phyloP scores from a whole-genome alignment of 2,797 vertebrate species.

The Crenichthys baileyi region DNA sequence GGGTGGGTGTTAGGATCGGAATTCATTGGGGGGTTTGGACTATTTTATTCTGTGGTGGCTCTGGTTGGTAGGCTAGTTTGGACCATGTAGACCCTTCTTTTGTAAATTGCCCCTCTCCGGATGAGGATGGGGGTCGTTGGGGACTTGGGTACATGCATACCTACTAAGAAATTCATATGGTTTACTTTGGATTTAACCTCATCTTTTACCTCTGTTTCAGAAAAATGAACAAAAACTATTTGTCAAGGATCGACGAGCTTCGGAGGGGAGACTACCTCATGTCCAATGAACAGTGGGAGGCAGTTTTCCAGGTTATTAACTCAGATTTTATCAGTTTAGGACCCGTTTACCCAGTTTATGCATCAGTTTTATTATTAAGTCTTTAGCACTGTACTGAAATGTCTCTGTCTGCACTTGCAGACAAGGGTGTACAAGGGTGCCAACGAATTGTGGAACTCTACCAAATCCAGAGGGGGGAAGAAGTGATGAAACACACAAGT shows the following conservation, averaged over 20 bases:
- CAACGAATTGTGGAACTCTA: constrained; percentile 17
- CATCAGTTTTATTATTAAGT: too few species aligned
- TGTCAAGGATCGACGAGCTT: constrained; percentile 51
- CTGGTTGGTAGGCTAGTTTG: too few species aligned
- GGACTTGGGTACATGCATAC: too few species aligned
- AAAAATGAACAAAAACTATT: constrained; percentile 56
- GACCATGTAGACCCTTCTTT: too few species aligned
- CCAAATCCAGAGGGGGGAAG: neutral
- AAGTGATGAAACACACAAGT: neutral
- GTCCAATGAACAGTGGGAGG: constrained; percentile 46
- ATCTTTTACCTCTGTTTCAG: constrained; percentile 17
- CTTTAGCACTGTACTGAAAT: neutral
- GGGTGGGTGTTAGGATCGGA: too few species aligned
- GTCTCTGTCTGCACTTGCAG: constrained; percentile 17
- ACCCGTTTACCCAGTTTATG: neutral
- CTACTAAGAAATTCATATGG: neutral
- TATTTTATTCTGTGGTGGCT: too few species aligned
- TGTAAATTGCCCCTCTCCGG: too few species aligned
- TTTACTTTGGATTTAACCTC: neutral
- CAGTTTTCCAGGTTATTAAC: constrained; percentile 49
- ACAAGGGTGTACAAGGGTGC: constrained; percentile 31
- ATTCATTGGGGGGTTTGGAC: too few species aligned
- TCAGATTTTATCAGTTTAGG: neutral
- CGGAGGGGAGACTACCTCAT: constrained; percentile 39
- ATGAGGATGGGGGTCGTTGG: too few species aligned